Percentiles rank a stretch among this genome's conserved stretches.
These are phyloP conservation scores for Pterois miles DNA, from an alignment of 2,797 vertebrate species.

Conservation along the genomic window DNA sequence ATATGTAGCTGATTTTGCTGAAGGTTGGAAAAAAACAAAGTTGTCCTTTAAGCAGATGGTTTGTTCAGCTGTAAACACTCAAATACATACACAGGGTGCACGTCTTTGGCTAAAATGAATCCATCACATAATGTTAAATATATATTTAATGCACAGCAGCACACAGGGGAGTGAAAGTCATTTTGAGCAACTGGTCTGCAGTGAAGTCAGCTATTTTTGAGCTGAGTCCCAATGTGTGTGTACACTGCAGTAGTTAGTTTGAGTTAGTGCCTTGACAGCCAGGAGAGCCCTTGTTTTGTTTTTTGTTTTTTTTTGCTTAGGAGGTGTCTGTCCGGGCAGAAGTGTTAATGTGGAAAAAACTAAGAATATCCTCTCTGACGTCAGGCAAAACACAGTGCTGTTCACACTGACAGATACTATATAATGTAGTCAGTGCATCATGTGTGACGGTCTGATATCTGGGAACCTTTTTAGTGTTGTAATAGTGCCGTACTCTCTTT, in stretches of 20 bases:
- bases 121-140: neutral
- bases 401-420: conserved; percentile 10
- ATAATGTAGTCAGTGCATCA: conserved; percentile 5
- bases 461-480: too few species aligned
- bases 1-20: too few species aligned
- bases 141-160: neutral
- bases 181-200: neutral
- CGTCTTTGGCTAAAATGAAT: neutral
- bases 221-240: neutral
- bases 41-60: neutral
- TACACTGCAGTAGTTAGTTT: neutral
- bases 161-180: neutral
- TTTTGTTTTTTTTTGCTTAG: neutral
- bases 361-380: conserved; percentile 32
- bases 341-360: conserved; percentile 32
- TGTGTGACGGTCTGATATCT: neutral
- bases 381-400: neutral
- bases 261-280: neutral
- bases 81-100: neutral
- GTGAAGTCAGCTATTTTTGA: conserved; percentile 1
- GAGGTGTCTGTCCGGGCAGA: neutral
- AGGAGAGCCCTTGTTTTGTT: neutral
- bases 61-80: neutral
- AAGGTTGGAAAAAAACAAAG: too few species aligned
- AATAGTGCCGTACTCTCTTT: neutral